Base-by-base conservation (phyloP, 2,888 invertebrate species). In the Agrotis exclamationis region DNA sequence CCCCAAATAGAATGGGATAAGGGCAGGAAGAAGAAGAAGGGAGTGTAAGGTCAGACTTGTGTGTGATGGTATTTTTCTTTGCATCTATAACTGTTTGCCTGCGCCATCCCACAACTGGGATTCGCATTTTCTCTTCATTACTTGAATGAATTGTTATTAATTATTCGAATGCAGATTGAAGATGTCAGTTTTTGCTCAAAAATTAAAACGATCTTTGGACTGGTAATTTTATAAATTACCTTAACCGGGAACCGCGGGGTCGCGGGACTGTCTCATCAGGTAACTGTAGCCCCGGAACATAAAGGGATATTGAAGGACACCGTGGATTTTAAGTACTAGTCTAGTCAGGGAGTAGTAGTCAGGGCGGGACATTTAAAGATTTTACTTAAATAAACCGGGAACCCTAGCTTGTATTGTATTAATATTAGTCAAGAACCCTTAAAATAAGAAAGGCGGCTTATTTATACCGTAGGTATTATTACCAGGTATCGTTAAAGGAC, bases 31-130 rank as follows among this genome's bases (percentile, higher is more conserved):
- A n/a, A n/a, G n/a, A n/a, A n/a, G n/a, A n/a, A n/a, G 48, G 47
- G n/a, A 62, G 48, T 60, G 75, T 80, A 57, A 47, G 59, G 39
- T 9, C 28, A n/a, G 24, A 20, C 2, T 20, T 56, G 50, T 68
- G 44, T 22, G 14, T 33, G 2, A 48, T 9, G 7, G 18, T 14
- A 0, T 5, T 13, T 53, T 54, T 39, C 64, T n/a, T 56, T 16
- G 33, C 22, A 48, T 28, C 13, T 1, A n/a, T n/a, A n/a, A n/a
- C n/a, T 28, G 56, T 24, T 20, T 28, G 76, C 20, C 28, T 28
- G 28, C 28, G 28, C 28, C n/a, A n/a, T n/a, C 33, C 33, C 33
- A 9, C 33, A 33, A 33, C 28, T 28, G 33, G 33, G 33, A 33
- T 33, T 33, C 33, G 33, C 9, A 33, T 44, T 54, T 47, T 45